Evolutionary conservation across 2,797 vertebrate genomes (phyloP).

Genomic region (Falco berigora): DNA sequence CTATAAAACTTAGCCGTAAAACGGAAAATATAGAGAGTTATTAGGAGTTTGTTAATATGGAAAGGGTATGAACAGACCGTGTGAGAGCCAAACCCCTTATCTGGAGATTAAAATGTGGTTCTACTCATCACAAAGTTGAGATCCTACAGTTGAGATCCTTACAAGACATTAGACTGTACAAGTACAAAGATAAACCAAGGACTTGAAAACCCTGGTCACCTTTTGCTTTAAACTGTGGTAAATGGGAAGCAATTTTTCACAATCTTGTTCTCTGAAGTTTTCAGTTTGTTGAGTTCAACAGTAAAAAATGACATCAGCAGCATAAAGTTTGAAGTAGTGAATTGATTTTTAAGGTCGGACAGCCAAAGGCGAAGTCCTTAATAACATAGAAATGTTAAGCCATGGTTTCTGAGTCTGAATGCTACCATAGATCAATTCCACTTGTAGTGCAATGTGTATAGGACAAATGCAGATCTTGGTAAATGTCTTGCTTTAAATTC

Average conservation of each 20-base stretch:
- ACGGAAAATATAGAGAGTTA: not conserved
- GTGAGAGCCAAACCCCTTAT: not conserved
- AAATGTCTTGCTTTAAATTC: slow-evolving; percentile 14
- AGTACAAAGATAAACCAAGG: not conserved
- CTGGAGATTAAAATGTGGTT: not conserved
- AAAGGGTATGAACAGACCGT: not conserved
- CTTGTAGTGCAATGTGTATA: not conserved
- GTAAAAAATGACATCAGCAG: slow-evolving; percentile 45
- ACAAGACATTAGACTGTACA: not conserved
- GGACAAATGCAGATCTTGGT: not conserved
- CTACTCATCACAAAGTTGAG: not conserved
- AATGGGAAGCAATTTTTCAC: slow-evolving; percentile 33
- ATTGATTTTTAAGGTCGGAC: slow-evolving; percentile 53
- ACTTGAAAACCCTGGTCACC: not conserved
- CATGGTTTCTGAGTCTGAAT: not conserved
- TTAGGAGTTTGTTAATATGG: not conserved
- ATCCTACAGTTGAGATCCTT: not conserved
- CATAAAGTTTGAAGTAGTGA: slow-evolving; percentile 22
- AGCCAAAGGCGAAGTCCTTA: slow-evolving; percentile 51
- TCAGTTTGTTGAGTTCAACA: slow-evolving; percentile 26
- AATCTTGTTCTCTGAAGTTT: slow-evolving; percentile 33
- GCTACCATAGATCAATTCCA: slow-evolving; percentile 2
- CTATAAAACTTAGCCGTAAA: slow-evolving; percentile 3
- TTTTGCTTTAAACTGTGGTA: not conserved
- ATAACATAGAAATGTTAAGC: slow-evolving; percentile 23